phyloP scores from a whole-genome alignment of 1,140 invertebrate genomes.

The Microplitis demolitor region DNA sequence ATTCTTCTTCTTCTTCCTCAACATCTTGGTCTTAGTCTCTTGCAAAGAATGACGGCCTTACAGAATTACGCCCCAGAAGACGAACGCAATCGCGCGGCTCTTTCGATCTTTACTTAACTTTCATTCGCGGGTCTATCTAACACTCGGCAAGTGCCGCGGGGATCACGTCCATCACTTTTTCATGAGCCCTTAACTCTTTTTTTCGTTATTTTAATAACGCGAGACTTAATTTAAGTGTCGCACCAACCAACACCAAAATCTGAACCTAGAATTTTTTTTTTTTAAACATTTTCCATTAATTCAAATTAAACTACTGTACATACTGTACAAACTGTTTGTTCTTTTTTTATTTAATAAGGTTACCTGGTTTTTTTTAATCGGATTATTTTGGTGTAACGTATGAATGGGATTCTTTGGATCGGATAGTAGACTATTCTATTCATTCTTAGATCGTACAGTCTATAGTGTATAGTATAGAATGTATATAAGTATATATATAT shows the following conservation, averaged over 20 bases:
- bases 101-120: neutral
- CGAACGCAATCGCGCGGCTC: neutral
- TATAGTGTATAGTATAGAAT: neutral
- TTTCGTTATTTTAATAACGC: neutral
- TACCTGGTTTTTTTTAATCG: too few species aligned
- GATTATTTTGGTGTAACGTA: slow-evolving; percentile 38
- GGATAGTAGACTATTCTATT: slow-evolving; percentile 33
- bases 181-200: neutral
- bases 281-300: too few species aligned
- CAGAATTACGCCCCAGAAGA: too few species aligned
- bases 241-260: too few species aligned
- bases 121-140: slow-evolving; percentile 5
- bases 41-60: too few species aligned
- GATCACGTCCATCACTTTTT: neutral
- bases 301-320: too few species aligned
- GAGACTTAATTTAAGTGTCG: too few species aligned
- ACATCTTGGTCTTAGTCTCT: neutral
- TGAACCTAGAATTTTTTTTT: too few species aligned
- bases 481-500: neutral
- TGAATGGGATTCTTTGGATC: slow-evolving; percentile 57
- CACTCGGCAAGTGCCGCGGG: slow-evolving; percentile 8
- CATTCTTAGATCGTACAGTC: too few species aligned
- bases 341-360: too few species aligned
- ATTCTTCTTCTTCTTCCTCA: slow-evolving; percentile 12
- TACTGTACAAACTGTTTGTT: too few species aligned